These are phyloP conservation scores for Paralichthys olivaceus DNA, from an alignment of 2,113 vertebrate species.

Conservation along the genomic window DNA sequence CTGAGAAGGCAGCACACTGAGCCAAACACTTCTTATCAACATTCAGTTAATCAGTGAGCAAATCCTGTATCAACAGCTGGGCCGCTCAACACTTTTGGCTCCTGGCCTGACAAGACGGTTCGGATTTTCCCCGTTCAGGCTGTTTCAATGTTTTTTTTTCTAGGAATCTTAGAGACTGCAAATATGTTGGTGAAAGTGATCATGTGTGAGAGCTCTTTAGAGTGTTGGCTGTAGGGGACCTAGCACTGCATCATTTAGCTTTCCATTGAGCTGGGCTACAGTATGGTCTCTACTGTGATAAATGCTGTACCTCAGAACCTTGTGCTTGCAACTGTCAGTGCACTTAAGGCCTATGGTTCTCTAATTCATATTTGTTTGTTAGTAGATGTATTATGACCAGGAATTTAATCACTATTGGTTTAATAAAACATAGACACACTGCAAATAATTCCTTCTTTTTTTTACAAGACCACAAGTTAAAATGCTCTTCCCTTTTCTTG, in stretches of 20 bases:
- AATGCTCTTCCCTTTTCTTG: too few species aligned
- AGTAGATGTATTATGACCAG: too few species aligned
- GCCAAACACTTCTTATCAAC: constrained; percentile 27
- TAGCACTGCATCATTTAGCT: not conserved
- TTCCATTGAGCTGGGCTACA: not conserved
- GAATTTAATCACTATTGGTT: too few species aligned
- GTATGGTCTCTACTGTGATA: too few species aligned
- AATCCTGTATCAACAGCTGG: constrained; percentile 17
- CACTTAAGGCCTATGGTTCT: too few species aligned
- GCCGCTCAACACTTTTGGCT: constrained; percentile 7
- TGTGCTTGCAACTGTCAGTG: too few species aligned
- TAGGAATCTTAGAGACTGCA: not conserved
- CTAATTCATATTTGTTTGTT: too few species aligned
- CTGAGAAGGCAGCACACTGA: constrained; percentile 17
- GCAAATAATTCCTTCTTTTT: too few species aligned
- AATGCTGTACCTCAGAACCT: too few species aligned
- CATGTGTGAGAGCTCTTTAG: not conserved
- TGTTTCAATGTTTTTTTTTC: not conserved
- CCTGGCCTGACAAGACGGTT: not conserved
- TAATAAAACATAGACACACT: too few species aligned
- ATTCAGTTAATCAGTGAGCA: constrained; percentile 41
- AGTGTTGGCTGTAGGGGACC: not conserved
- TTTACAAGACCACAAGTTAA: too few species aligned
- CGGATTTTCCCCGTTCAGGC: not conserved
- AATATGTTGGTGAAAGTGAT: not conserved